Base-by-base conservation (phyloP, 2,113 vertebrate genomes). In the Alces alces region DNA sequence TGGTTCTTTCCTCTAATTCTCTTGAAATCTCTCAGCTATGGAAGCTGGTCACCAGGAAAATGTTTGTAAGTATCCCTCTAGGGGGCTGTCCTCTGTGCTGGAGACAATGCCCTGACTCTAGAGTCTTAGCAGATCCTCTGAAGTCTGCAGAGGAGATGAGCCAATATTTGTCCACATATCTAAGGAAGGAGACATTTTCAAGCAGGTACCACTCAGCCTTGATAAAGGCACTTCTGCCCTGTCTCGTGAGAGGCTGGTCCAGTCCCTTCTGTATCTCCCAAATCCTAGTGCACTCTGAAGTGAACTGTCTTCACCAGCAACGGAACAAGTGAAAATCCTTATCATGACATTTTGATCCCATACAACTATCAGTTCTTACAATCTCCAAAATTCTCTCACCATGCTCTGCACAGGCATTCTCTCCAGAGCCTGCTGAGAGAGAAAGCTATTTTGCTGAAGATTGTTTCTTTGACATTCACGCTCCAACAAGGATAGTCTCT, bases 391-490 rank as follows among this genome's bases (percentile, higher is more conserved):
- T 76, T 60, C 17, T 79, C 76, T 73, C 93, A 28, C 83, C 64
- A 12, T 30, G 39, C 16, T 83, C 87, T 50, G 23, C 39, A 25
- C 25, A 61, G 76, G 47, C 7, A 27, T 87, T 97, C 70, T 91
- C 95, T 93, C 95, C 79, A 45, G 92, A 94, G 93, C 89, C 43
- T 61, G 70, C 96, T 95, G 97, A 87, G 96, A 95, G 82, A 89
- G 86, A 97, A 94, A 98, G 79, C 89, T 96, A 84, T 96, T 97
- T 97, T 92, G 39, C 96, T 95, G 84, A 92, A 96, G 97, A 97
- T 97, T 89, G 95, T 97, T 96, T 91, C 93, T 98, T 97, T 98
- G 97, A 97, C 98, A 98, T 98, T 98, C 98, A 96, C 54, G 19
- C 73, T 95, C 97, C 95, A 96, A 93, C 92, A 96, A 98, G 96